phyloP scores from a whole-genome alignment of 2,888 invertebrate genomes.

The Chrysolina haemoptera region DNA sequence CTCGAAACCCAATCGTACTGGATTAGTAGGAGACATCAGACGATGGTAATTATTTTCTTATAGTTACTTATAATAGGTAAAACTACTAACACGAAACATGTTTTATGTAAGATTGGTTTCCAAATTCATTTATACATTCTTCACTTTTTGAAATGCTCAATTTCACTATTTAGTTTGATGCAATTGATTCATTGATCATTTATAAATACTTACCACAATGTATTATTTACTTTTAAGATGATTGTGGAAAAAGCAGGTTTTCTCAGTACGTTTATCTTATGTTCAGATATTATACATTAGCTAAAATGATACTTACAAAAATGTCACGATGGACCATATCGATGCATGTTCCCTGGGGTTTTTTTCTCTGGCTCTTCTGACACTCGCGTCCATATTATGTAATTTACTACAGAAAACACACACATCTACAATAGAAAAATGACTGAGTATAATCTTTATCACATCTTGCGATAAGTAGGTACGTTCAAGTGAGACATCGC shows the following conservation, averaged over 20 bases:
- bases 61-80: too few relatives aligned
- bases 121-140: too few relatives aligned
- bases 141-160: too few relatives aligned
- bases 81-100: too few relatives aligned
- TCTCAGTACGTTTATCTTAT: background rate
- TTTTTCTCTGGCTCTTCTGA: slow-evolving; percentile 70
- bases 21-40: too few relatives aligned
- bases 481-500: slow-evolving; percentile 3
- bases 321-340: slow-evolving; percentile 74
- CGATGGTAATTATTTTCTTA: too few relatives aligned
- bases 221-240: background rate
- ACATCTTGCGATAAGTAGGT: slow-evolving; percentile 1
- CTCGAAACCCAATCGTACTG: too few relatives aligned
- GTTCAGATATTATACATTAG: too few relatives aligned
- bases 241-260: background rate
- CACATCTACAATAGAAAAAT: slow-evolving; percentile 22
- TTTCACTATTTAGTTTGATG: too few relatives aligned
- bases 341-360: slow-evolving; percentile 79
- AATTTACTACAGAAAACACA: background rate
- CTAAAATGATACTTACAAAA: slow-evolving; percentile 72
- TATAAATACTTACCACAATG: background rate
- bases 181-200: too few relatives aligned
- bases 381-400: slow-evolving; percentile 71
- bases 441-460: slow-evolving; percentile 22
- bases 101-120: too few relatives aligned